phyloP scores from a whole-genome alignment of 2,797 vertebrate species.

The Ctenopoma kingsleyae region DNA sequence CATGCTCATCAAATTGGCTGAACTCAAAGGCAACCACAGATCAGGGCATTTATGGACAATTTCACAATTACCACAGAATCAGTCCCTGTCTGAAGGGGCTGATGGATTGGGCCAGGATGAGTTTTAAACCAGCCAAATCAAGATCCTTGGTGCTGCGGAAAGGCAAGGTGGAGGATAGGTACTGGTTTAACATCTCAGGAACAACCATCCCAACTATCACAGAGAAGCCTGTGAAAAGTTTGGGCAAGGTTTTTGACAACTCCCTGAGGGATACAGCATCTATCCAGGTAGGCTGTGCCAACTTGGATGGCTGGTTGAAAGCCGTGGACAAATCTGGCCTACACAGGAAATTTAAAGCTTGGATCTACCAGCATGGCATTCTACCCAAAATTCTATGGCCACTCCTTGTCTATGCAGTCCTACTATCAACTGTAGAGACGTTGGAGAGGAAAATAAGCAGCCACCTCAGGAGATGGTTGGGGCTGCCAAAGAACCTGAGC shows the following conservation, averaged over 20 bases:
- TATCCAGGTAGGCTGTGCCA: neutral
- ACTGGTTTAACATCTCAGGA: neutral
- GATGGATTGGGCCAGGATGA: slow-evolving; percentile 7
- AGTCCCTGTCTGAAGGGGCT: slow-evolving; percentile 7
- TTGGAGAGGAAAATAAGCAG: neutral
- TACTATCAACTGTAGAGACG: neutral
- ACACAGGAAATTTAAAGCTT: neutral
- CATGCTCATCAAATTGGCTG: slow-evolving; percentile 18
- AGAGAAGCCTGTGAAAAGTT: slow-evolving; percentile 6
- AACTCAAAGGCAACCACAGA: neutral
- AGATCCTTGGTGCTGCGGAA: too few relatives aligned
- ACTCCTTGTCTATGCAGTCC: neutral
- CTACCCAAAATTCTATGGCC: neutral
- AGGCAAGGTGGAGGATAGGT: neutral
- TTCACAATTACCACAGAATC: slow-evolving; percentile 3
- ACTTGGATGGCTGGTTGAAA: neutral
- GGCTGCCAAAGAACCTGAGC: neutral
- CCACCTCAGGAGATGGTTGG: neutral
- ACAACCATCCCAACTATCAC: neutral
- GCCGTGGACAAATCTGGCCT: slow-evolving; percentile 11
- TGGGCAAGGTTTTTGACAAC: slow-evolving; percentile 6
- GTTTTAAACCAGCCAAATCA: slow-evolving; percentile 22
- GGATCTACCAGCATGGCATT: neutral
- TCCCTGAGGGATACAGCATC: neutral
- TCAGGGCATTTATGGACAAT: slow-evolving; percentile 20